Conservation (phyloP, 2,888 invertebrate species). For the Folsomia candida region DNA sequence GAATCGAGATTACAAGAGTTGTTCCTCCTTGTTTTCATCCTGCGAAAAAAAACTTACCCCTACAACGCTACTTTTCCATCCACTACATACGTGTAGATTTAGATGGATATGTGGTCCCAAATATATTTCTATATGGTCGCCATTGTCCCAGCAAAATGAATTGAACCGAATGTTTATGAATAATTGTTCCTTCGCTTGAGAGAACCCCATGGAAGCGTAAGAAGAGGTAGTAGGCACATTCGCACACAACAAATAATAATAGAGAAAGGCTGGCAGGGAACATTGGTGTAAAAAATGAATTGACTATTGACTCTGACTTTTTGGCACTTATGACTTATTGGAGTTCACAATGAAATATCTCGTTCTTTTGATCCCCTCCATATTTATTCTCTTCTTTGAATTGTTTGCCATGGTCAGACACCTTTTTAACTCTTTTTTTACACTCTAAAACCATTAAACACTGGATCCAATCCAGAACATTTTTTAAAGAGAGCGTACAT, state of each 20-base stretch:
- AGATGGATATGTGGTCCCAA: too few relatives aligned
- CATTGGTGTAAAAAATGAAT: not conserved
- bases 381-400: not conserved
- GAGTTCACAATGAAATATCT: not conserved
- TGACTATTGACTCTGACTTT: not conserved
- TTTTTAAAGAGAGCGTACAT: too few relatives aligned
- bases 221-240: not conserved
- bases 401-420: conserved; percentile 9
- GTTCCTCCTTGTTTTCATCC: not conserved
- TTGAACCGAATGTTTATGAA: not conserved
- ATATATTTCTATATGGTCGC: not conserved
- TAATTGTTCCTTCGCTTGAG: not conserved
- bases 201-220: too few relatives aligned
- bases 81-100: too few relatives aligned
- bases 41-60: not conserved
- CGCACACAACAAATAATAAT: not conserved
- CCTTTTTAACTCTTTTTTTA: not conserved
- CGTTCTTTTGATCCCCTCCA: not conserved
- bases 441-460: too few relatives aligned
- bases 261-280: not conserved
- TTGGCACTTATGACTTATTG: not conserved
- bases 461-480: too few relatives aligned
- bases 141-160: not conserved
- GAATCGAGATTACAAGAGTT: not conserved
- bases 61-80: too few relatives aligned